These are phyloP conservation scores for Phalacrocorax carbo DNA, from an alignment of 2,113 vertebrate species.

Conservation along the genomic window DNA sequence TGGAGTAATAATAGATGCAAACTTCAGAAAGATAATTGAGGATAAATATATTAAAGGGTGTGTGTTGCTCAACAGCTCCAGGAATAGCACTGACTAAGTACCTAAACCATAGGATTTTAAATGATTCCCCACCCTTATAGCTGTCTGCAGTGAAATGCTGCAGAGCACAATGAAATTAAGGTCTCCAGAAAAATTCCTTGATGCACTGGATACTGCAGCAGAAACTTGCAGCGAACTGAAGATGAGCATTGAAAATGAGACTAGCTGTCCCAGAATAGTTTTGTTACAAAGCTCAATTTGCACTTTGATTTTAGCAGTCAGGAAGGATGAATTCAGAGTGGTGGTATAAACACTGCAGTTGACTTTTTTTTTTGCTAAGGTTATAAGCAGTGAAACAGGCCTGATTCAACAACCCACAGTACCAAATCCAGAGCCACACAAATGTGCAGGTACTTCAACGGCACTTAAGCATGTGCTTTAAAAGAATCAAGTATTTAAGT, in stretches of 20 bases:
- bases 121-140: neutral
- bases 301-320: neutral
- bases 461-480: neutral
- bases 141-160: neutral
- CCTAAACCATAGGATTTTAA: neutral
- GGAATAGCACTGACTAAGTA: neutral
- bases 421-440: neutral
- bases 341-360: neutral
- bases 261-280: neutral
- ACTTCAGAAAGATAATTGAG: constrained; percentile 7
- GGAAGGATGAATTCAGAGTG: neutral
- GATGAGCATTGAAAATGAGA: neutral
- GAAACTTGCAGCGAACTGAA: neutral
- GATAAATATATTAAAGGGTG: constrained; percentile 1
- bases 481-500: neutral
- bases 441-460: neutral
- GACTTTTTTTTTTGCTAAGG: neutral
- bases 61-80: neutral
- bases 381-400: neutral
- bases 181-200: neutral
- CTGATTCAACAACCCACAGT: neutral
- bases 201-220: neutral
- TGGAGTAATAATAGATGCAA: constrained; percentile 12
- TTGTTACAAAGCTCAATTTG: neutral
- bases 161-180: neutral